Conservation (phyloP, 2,888 invertebrate genomes). For the Lagria hirta region DNA sequence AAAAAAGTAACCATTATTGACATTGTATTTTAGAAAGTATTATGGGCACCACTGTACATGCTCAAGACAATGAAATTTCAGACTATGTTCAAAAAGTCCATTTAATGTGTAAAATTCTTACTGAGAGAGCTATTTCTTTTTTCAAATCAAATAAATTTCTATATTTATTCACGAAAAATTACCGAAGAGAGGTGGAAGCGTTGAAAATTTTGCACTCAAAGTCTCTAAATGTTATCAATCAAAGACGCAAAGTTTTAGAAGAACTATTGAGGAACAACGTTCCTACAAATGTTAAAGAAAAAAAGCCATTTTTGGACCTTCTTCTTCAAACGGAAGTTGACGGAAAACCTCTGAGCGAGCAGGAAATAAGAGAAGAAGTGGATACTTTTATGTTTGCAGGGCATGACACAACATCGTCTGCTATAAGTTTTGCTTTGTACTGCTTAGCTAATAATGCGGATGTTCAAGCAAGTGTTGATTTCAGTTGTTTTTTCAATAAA, state of each 20-base stretch:
- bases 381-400: slow-evolving; percentile 72
- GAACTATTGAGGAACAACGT: background rate
- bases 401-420: slow-evolving; percentile 54
- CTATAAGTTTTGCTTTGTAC: slow-evolving; percentile 53
- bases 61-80: slow-evolving; percentile 68
- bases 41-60: slow-evolving; percentile 76
- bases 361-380: slow-evolving; percentile 65
- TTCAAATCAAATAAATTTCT: slow-evolving; percentile 53
- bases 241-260: slow-evolving; percentile 51
- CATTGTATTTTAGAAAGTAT: slow-evolving; percentile 74
- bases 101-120: slow-evolving; percentile 48
- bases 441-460: slow-evolving; percentile 50
- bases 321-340: slow-evolving; percentile 47
- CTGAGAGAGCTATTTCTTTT: slow-evolving; percentile 44
- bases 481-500: no score
- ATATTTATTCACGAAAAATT: slow-evolving; percentile 60
- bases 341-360: slow-evolving; percentile 51
- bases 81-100: slow-evolving; percentile 74
- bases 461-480: slow-evolving; percentile 50
- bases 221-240: slow-evolving; percentile 59
- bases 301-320: slow-evolving; percentile 16
- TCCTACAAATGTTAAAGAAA: slow-evolving; percentile 9
- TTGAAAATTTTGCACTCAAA: slow-evolving; percentile 57
- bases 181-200: slow-evolving; percentile 58
- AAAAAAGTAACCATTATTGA: no score